Percentiles rank a stretch among this genome's conserved stretches.
Evolutionary conservation across 1,140 invertebrate genomes (phyloP).

Genomic region (Copidosoma floridanum): DNA sequence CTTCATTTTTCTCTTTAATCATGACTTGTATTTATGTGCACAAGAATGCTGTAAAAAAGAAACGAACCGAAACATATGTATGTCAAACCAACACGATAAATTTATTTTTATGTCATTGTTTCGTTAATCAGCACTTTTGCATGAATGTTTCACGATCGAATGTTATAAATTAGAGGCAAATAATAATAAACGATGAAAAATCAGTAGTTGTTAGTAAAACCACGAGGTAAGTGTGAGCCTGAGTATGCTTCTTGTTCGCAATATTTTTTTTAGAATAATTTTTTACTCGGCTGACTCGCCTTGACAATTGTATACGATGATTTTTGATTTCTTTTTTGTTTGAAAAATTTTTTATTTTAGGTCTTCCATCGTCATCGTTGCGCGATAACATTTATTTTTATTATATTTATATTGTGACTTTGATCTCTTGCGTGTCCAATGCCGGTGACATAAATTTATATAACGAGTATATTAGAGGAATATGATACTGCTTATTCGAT

Average conservation of each 20-base stretch:
- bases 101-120: conserved; percentile 1
- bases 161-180: not conserved
- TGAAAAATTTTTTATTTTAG: too few relatives aligned
- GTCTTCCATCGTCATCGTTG: conserved; percentile 8
- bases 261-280: not conserved
- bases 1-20: not conserved
- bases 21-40: too few relatives aligned
- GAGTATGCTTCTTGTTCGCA: conserved; percentile 3
- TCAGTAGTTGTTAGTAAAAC: conserved; percentile 8
- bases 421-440: conserved; percentile 8
- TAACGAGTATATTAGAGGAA: too few relatives aligned
- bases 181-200: not conserved
- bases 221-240: conserved; percentile 17
- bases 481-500: too few relatives aligned
- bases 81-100: not conserved
- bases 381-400: not conserved
- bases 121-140: conserved; percentile 9
- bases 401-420: conserved; percentile 10
- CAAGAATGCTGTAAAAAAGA: conserved; percentile 2
- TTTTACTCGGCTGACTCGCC: not conserved
- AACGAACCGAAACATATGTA: conserved; percentile 1
- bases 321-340: too few relatives aligned
- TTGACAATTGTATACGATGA: conserved; percentile 14
- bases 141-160: conserved; percentile 2
- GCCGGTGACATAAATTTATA: too few relatives aligned